A percentile compares a stretch with the other conserved stretches of the same genome.
These are phyloP conservation scores for Euura lappo DNA, from an alignment of 1,140 invertebrate genomes.

Conservation along the genomic window DNA sequence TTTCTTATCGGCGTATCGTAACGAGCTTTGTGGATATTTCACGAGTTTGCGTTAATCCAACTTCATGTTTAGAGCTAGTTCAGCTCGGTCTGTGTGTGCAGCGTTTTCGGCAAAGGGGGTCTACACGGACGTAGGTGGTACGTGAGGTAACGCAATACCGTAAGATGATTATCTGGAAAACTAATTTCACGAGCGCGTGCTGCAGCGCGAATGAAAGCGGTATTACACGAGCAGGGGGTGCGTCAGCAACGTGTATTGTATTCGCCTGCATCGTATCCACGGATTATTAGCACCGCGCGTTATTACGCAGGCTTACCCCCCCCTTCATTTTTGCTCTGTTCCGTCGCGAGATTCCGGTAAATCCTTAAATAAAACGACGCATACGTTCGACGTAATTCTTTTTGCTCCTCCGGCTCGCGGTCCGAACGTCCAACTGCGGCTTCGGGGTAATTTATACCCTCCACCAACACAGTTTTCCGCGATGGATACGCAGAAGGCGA, in stretches of 20 bases:
- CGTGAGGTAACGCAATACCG: conserved; percentile 49
- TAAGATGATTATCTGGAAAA: conserved; percentile 62
- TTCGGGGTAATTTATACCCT: no score
- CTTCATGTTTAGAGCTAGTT: conserved; percentile 49
- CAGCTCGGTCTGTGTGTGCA: background rate
- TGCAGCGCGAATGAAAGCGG: conserved; percentile 17
- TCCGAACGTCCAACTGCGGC: no score
- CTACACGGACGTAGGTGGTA: conserved; percentile 10
- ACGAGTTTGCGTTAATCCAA: conserved; percentile 52
- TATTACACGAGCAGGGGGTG: background rate
- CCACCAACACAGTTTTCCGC: no score
- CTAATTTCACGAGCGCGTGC: conserved; percentile 57
- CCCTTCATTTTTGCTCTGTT: no score
- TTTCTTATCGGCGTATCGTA: conserved; percentile 46
- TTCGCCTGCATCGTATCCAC: background rate
- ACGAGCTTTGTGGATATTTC: conserved; percentile 28
- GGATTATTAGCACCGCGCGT: background rate
- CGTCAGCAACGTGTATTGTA: background rate
- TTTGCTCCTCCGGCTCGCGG: no score
- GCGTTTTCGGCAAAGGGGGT: conserved; percentile 25
- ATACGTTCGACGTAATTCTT: no score
- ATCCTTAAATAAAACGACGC: no score
- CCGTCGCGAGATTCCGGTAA: no score
- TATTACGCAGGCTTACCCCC: no score
- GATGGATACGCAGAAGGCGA: no score